Evolutionary conservation across 2,797 vertebrate genomes (phyloP), one percentile per base, ranked within the genome.

Genomic region (Mus caroli): DNA sequence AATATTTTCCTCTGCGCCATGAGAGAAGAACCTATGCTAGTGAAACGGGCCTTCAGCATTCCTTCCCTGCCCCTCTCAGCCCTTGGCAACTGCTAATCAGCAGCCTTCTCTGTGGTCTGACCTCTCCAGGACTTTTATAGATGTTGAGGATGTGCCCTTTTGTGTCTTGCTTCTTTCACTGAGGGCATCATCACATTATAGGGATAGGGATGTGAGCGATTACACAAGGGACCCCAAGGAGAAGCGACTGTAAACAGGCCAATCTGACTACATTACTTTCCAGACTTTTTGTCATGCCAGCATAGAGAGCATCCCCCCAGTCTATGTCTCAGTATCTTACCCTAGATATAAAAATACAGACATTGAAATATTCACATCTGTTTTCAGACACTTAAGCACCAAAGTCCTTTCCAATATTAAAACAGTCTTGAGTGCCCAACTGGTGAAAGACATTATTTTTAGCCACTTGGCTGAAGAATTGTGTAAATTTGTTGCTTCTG

Each of bases 51-150:
- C 67, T 52, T 88, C 24, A 12, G 50, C 67, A 54, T 40, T 50
- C 67, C 54, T n/a, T 43, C 19, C 31, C 31, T 20, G 13, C 12
- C 54, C 46, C 13, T 64, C 26, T n/a, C 19, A 64, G 11, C 2
- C 58, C 31, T 60, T 69, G 84, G 31, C 31, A 95, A 92, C 40
- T 50, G 31, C 17, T 60, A 67, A 50, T 90, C n/a, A 92, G 78
- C 40, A 87, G 37, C 50, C 75, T 91, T 88, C 46, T 82, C 67
- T 76, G 50, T 56, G 54, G 46, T 37, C 88, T 94, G 83, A 37
- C 50, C 73, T 46, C 15, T 84, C 83, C 34, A 28, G 85, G 50
- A 76, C 19, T 14, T 69, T 86, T 91, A 77, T n/a, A 64, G 40
- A 83, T 46, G 92, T 19, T 54, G 52, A 5, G 24, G 15, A 37